Evolutionary conservation across 2,797 vertebrate species (phyloP).

Genomic region (Poliocrania exsul): DNA sequence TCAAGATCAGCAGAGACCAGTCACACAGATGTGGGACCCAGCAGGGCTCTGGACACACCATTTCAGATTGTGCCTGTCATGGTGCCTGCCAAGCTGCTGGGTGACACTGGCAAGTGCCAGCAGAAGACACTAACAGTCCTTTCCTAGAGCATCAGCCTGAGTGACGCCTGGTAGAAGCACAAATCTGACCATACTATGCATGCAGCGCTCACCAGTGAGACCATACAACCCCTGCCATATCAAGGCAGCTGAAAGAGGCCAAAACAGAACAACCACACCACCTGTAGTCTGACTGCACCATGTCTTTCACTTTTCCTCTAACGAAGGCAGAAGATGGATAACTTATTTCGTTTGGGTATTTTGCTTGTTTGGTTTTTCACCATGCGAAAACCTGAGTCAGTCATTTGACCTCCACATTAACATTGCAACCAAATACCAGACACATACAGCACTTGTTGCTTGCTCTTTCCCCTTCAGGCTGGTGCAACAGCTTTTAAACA

Average conservation of each 20-base stretch:
- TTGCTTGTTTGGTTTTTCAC: not conserved
- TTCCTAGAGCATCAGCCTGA: not conserved
- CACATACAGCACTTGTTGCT: not conserved
- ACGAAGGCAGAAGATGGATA: not conserved
- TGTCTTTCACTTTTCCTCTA: not conserved
- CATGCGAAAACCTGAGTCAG: not conserved
- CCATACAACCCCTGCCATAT: accelerated
- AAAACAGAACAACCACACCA: not conserved
- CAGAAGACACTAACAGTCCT: not conserved
- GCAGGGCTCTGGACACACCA: not conserved
- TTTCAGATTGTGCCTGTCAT: not conserved
- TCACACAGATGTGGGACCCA: not conserved
- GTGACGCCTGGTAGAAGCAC: not conserved
- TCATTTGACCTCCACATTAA: not conserved
- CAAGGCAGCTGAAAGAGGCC: not conserved
- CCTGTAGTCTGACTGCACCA: not conserved
- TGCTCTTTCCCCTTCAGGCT: not conserved
- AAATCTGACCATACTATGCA: not conserved
- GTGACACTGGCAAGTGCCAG: not conserved
- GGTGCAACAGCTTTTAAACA: not conserved
- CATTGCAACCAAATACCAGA: not conserved
- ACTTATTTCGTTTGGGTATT: not conserved
- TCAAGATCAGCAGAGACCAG: not conserved
- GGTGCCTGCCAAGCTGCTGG: not conserved
- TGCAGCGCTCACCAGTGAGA: not conserved